Conservation (phyloP, 2,888 invertebrate genomes). For the Pachymerium ferrugineum region DNA sequence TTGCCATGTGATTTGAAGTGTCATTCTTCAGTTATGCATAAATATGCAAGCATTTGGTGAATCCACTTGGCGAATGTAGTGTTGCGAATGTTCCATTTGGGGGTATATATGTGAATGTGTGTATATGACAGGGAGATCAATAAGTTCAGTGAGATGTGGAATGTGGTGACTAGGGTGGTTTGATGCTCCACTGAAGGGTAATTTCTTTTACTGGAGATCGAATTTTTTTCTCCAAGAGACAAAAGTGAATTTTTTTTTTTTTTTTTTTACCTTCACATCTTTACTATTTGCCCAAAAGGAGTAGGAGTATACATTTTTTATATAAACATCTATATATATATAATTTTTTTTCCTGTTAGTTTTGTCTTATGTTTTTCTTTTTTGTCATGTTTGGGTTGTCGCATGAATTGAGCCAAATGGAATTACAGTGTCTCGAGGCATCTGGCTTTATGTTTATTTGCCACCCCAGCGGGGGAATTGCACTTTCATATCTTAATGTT, state of each 20-base stretch:
- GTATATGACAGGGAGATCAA: slow-evolving; percentile 6
- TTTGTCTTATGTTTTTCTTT: neutral
- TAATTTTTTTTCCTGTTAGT: neutral
- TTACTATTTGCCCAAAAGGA: neutral
- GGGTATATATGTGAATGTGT: neutral
- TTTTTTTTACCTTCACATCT: neutral
- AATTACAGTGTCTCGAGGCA: slow-evolving; percentile 13
- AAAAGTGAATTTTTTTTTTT: slow-evolving; percentile 2
- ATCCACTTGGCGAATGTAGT: neutral
- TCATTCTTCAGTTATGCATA: too few relatives aligned
- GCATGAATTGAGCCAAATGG: slow-evolving; percentile 20
- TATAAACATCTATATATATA: neutral
- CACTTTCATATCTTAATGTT: slow-evolving; percentile 19
- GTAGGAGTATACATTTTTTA: neutral
- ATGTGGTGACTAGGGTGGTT: slow-evolving; percentile 20
- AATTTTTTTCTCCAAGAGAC: neutral
- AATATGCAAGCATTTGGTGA: neutral
- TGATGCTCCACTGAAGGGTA: slow-evolving; percentile 11
- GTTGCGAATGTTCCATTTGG: neutral
- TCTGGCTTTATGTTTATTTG: slow-evolving; percentile 24
- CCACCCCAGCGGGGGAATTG: slow-evolving; percentile 16
- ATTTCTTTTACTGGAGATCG: neutral
- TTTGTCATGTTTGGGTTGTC: slow-evolving; percentile 6
- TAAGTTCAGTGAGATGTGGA: slow-evolving; percentile 19
- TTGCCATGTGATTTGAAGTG: too few relatives aligned